These are phyloP conservation scores for Venturia canescens DNA, from an alignment of 1,140 invertebrate genomes.

Conservation along the genomic window DNA sequence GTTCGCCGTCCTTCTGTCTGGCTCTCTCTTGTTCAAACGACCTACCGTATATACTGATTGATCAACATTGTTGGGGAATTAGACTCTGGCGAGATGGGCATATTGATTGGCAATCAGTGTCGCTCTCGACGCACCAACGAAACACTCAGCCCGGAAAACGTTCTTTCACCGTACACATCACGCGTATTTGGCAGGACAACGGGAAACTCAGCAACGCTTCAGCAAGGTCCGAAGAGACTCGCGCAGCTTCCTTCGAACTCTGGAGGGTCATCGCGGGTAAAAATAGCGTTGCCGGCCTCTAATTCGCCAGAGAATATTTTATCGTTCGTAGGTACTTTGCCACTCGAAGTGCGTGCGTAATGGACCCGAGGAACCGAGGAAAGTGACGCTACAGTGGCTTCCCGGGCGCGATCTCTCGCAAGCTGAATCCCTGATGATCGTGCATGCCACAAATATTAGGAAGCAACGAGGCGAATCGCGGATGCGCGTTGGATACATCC, in stretches of 20 bases:
- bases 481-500: neutral
- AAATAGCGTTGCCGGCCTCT: neutral
- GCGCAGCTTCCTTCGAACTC: neutral
- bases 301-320: neutral
- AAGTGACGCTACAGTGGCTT: constrained; percentile 3
- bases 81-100: constrained; percentile 75
- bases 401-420: constrained; percentile 21
- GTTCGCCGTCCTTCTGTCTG: constrained; percentile 1
- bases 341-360: constrained; percentile 29
- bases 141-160: constrained; percentile 58
- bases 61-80: constrained; percentile 77
- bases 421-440: constrained; percentile 15
- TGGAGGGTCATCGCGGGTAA: neutral
- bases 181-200: neutral
- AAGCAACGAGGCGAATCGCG: constrained; percentile 32
- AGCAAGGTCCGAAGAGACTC: neutral
- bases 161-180: neutral
- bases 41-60: constrained; percentile 71
- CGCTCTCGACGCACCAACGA: constrained; percentile 67
- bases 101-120: constrained; percentile 77
- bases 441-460: constrained; percentile 26
- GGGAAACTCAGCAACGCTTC: constrained; percentile 25
- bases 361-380: constrained; percentile 15
- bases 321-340: neutral
- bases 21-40: constrained; percentile 48